Evolutionary conservation across 2,797 vertebrate genomes (phyloP), one percentile per base, ranked within the genome.

Genomic region (Halcyon leucocephala): DNA sequence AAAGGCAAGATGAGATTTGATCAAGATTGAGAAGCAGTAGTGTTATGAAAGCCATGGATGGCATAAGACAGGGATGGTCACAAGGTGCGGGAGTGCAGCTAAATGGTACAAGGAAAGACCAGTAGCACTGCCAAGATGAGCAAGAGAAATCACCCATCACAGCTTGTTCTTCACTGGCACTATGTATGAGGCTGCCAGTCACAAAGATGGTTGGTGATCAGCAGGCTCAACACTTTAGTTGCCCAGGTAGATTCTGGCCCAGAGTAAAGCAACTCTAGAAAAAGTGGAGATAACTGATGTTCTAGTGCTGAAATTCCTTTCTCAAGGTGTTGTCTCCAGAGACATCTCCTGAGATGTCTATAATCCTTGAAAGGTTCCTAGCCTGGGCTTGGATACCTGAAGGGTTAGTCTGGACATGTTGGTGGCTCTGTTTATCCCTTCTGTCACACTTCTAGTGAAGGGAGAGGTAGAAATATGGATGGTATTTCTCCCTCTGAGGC

Each of bases 401-500:
- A 22, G 37, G 33, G 29, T 76, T 85, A 88, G 82, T 17, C 55
- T 92, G 85, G 86, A 77, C 41, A 13, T 57, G 69, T 71, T 49
- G 67, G 44, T 51, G 48, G 5, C 8, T 92, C 58, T 52, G 15
- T 49, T 95, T 54, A 79, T 89, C 42, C 51, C 31, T 91, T 58
- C 33, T 64, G 42, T 74, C 55, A 42, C 35, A 28, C 2, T 3
- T 14, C 4, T 22, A 39, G 28, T 12, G 39, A 60, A 70, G 57
- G 62, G 39, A 89, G 60, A 86, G 66, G 24, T 86, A 6, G 67
- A 95, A 90, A 58, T 80, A 86, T 69, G 81, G 90, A 62, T 95
- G 90, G 90, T 79, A 96, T 97, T 95, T 95, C 74, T 95, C 77
- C 94, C 91, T 86, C 44, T 77, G 66, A 86, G 93, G 91, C 28